Percentiles rank a stretch among this genome's conserved stretches.
These are phyloP conservation scores for Nomia melanderi DNA, from an alignment of 1,140 invertebrate genomes.

Conservation along the genomic window DNA sequence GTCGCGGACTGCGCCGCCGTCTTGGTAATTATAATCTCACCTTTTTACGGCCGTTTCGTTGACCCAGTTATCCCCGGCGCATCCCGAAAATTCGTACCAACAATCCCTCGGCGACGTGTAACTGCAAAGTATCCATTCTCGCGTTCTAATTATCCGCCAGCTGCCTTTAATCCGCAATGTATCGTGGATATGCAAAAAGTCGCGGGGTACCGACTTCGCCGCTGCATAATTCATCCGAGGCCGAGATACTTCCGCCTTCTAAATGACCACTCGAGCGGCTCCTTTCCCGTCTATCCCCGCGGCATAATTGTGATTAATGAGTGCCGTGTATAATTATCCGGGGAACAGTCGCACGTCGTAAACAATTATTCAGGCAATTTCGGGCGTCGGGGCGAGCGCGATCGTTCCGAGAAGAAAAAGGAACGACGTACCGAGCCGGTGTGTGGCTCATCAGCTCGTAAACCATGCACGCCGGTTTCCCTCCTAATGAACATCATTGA, in stretches of 20 bases:
- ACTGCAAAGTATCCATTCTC: too few species aligned
- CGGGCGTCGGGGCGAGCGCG: background rate
- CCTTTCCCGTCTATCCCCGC: too few species aligned
- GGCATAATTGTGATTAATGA: conserved; percentile 36
- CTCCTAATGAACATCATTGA: conserved; percentile 44
- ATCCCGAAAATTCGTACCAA: background rate
- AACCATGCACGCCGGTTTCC: conserved; percentile 32
- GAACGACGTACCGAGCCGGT: background rate
- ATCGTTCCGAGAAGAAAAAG: background rate
- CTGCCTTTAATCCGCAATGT: too few species aligned
- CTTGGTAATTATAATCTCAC: conserved; percentile 1
- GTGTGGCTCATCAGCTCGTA: conserved; percentile 37
- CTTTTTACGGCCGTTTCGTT: background rate
- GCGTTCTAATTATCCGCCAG: too few species aligned
- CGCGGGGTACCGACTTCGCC: too few species aligned
- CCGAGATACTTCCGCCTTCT: too few species aligned
- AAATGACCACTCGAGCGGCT: too few species aligned
- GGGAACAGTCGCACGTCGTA: conserved; percentile 22
- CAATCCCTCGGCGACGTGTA: too few species aligned
- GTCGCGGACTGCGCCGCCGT: background rate
- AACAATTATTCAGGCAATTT: conserved; percentile 25
- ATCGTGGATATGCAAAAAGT: too few species aligned
- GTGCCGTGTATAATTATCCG: conserved; percentile 24
- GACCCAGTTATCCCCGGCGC: background rate
- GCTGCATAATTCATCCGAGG: too few species aligned